phyloP scores from a whole-genome alignment of 2,888 invertebrate genomes.

The Nipponacmea schrenckii region DNA sequence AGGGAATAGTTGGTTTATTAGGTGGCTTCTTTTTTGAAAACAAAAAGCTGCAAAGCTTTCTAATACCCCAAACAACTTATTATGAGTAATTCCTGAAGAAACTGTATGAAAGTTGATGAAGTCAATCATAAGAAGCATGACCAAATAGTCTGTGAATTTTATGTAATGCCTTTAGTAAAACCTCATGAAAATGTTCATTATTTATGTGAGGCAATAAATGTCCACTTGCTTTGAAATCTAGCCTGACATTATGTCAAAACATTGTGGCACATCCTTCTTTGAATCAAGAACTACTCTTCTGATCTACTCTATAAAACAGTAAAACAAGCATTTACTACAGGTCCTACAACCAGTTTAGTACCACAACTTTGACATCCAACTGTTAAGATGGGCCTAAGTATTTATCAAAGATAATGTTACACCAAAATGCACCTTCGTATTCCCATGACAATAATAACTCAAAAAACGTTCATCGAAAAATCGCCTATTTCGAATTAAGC shows the following conservation, averaged over 20 bases:
- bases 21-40: neutral
- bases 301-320: constrained; percentile 19
- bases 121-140: constrained; percentile 7
- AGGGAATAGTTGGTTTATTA: constrained; percentile 22
- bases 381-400: too few species aligned
- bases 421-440: too few species aligned
- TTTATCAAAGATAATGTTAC: too few species aligned
- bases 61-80: neutral
- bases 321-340: too few species aligned
- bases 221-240: constrained; percentile 24
- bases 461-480: too few species aligned
- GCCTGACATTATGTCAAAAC: constrained; percentile 21
- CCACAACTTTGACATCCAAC: too few species aligned
- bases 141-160: constrained; percentile 12
- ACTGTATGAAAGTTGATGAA: neutral
- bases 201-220: constrained; percentile 19
- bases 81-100: neutral
- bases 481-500: too few species aligned
- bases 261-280: constrained; percentile 20
- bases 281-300: constrained; percentile 19
- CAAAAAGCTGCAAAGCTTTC: neutral
- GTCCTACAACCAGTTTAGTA: too few species aligned
- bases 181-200: neutral
- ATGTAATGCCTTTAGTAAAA: neutral
- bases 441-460: too few species aligned